These are phyloP conservation scores for Amphilophus citrinellus DNA, from an alignment of 2,113 vertebrate genomes.

Conservation along the genomic window DNA sequence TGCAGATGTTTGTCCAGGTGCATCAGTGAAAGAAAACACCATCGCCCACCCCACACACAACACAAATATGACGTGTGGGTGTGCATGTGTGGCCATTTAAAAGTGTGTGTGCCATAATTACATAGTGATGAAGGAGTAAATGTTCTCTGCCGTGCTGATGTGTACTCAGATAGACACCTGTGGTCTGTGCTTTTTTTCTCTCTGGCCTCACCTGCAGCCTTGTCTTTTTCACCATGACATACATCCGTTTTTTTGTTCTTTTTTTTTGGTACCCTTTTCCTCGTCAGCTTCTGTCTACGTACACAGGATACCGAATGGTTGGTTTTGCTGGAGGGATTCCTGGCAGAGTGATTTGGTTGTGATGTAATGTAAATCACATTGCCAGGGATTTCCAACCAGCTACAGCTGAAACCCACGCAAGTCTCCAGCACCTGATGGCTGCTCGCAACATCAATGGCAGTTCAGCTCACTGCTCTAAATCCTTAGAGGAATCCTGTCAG, in stretches of 20 bases:
- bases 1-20: slow-evolving; percentile 76
- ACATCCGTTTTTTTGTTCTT: too few species aligned
- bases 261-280: background rate
- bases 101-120: slow-evolving; percentile 63
- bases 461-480: background rate
- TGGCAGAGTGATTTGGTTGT: slow-evolving; percentile 90
- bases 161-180: slow-evolving; percentile 50
- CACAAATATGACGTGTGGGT: slow-evolving; percentile 13
- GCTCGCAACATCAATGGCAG: background rate
- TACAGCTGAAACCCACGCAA: slow-evolving; percentile 46
- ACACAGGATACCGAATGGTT: slow-evolving; percentile 42
- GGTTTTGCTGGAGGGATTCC: slow-evolving; percentile 87
- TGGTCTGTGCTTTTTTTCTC: slow-evolving; percentile 10
- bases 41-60: background rate
- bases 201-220: slow-evolving; percentile 34
- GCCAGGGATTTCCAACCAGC: slow-evolving; percentile 92
- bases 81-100: slow-evolving; percentile 55
- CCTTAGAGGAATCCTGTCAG: background rate
- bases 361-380: slow-evolving; percentile 89
- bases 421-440: slow-evolving; percentile 1
- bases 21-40: slow-evolving; percentile 49
- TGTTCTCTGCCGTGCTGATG: slow-evolving; percentile 41
- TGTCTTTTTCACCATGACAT: slow-evolving; percentile 13
- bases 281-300: slow-evolving; percentile 9
- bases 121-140: slow-evolving; percentile 68